phyloP scores from a whole-genome alignment of 2,888 invertebrate genomes.

The Spilosoma lubricipeda region DNA sequence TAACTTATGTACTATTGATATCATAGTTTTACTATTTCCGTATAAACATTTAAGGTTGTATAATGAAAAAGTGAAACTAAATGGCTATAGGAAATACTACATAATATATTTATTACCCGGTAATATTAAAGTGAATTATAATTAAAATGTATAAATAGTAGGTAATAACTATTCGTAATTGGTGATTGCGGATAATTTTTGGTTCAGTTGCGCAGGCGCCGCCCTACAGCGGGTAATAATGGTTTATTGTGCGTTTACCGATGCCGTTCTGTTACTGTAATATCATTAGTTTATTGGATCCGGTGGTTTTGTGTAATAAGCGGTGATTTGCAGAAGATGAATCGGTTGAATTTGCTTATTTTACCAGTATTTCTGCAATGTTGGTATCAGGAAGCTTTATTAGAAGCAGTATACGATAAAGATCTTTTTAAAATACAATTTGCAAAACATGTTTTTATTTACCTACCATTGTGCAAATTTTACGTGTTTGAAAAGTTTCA shows the following conservation, averaged over 20 bases:
- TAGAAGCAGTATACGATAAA: not conserved
- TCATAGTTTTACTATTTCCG: constrained; percentile 10
- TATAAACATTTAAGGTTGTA: constrained; percentile 33
- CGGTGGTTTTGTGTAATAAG: constrained; percentile 1
- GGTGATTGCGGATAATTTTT: constrained; percentile 18
- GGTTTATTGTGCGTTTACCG: constrained; percentile 14
- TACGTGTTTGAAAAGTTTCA: too few relatives aligned
- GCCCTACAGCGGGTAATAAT: not conserved
- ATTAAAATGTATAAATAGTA: constrained; percentile 24
- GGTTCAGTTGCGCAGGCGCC: constrained; percentile 3
- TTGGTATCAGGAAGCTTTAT: not conserved
- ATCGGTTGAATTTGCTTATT: not conserved
- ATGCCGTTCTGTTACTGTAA: constrained; percentile 8
- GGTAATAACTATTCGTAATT: constrained; percentile 35
- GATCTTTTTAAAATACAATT: too few relatives aligned
- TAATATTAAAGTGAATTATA: constrained; percentile 35
- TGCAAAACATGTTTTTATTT: too few relatives aligned
- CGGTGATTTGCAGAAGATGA: not conserved
- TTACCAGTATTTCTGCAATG: not conserved
- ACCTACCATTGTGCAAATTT: too few relatives aligned
- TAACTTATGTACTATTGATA: not conserved
- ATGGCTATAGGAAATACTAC: constrained; percentile 39
- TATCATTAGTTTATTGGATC: constrained; percentile 23
- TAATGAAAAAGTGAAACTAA: constrained; percentile 34
- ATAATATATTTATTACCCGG: constrained; percentile 28